Evolutionary conservation across 2,113 vertebrate genomes (phyloP).

Genomic region (Apaloderma vittatum): DNA sequence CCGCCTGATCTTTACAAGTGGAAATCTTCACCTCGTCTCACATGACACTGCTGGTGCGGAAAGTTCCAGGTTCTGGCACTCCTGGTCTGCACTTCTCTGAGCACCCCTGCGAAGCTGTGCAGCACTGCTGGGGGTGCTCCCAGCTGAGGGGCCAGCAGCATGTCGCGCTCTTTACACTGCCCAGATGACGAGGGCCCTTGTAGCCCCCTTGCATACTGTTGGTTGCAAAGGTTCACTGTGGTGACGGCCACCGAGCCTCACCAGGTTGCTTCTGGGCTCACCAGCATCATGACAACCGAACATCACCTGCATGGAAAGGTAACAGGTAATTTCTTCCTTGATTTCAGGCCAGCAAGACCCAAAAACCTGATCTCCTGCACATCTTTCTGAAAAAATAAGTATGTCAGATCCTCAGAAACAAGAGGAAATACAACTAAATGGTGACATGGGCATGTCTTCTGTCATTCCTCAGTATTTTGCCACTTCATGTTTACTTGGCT

Average conservation of each 20-base stretch:
- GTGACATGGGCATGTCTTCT: not conserved
- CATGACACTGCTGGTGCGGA: not conserved
- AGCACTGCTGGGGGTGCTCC: not conserved
- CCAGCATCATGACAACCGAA: not conserved
- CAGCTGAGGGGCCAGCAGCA: accelerated
- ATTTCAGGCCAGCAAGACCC: not conserved
- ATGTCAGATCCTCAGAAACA: not conserved
- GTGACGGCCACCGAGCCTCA: not conserved
- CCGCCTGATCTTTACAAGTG: not conserved
- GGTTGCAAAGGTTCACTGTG: not conserved
- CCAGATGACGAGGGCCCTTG: not conserved
- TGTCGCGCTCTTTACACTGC: not conserved
- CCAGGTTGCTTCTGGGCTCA: not conserved
- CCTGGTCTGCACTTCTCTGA: not conserved
- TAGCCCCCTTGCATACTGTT: not conserved
- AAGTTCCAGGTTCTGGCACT: not conserved
- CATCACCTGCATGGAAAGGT: not conserved
- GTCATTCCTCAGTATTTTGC: not conserved
- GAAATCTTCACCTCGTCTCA: not conserved
- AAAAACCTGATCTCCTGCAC: not conserved
- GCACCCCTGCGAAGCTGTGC: not conserved
- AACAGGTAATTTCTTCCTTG: not conserved
- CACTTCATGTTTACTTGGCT: not conserved
- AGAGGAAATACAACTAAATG: not conserved
- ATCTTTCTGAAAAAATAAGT: not conserved